Evolutionary conservation across 1,140 invertebrate genomes (phyloP), one percentile per base, ranked within the genome.

Genomic region (Penaeus chinensis): DNA sequence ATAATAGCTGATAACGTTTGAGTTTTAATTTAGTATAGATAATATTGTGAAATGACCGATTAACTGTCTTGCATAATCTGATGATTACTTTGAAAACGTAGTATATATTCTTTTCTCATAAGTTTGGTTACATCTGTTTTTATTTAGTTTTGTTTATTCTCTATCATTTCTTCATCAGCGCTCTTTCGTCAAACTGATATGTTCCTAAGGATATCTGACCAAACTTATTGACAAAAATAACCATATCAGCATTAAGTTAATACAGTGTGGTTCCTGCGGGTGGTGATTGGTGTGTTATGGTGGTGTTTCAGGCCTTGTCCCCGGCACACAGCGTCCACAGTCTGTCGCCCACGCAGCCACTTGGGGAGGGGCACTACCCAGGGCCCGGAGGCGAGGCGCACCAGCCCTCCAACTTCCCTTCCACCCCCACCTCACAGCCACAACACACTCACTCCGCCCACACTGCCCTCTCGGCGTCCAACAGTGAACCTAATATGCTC

Each of bases 401-500:
- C 62, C 69, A 84, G 24, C 92, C 74, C 81, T 79, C 89, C 84
- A 80, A 76, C 87, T 76, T 90, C 89, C 62, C 89, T 85, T 61
- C 85, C 18, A 83, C 90, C n/a, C 90, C 90, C 24, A 83, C 87
- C 82, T 87, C 89, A 27, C 91, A 91, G 69, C 93, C 94, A 79
- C 94, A 93, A 88, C 93, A 92, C 65, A 93, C 93, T 89, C 91
- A 93, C 94, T 91, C 91, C 93, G 91, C 91, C 94, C 92, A 90
- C 69, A 77, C 80, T 81, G 80, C 86, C 74, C 84, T 82, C 84
- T 61, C 84, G 60, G 76, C 84, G 93, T 81, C 90, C 94, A 90
- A 92, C 93, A 63, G 94, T 94, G 92, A 95, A 94, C 91, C 92
- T 94, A 63, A 92, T 95, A 81, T 95, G 95, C 91, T 94, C 94